Conservation (phyloP, 2,113 vertebrate species). For the Prietella phreatophila region DNA sequence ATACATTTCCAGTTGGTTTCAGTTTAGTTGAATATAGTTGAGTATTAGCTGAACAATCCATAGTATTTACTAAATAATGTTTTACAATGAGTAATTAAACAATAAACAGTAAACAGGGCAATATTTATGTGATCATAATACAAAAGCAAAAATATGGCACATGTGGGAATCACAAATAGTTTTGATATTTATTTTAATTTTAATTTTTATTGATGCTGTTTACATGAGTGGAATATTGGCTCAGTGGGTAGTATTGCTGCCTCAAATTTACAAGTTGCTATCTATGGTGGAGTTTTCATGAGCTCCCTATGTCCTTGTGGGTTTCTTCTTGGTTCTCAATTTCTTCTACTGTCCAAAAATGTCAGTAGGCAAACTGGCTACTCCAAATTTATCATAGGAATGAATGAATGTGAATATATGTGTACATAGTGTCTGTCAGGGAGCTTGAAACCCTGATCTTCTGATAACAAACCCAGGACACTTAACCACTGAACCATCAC, state of each 20-base stretch:
- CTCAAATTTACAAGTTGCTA: background rate
- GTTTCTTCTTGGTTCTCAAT: background rate
- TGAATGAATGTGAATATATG: too few relatives aligned
- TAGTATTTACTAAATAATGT: background rate
- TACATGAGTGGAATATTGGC: background rate
- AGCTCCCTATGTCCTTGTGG: background rate
- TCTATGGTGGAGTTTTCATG: background rate
- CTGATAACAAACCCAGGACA: background rate
- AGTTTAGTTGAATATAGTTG: background rate
- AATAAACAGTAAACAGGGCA: background rate
- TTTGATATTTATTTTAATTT: background rate
- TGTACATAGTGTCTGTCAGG: too few relatives aligned
- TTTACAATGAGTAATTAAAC: background rate
- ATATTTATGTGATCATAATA: background rate
- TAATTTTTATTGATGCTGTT: background rate
- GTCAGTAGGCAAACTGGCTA: background rate
- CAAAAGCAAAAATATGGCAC: background rate
- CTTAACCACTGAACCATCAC: background rate
- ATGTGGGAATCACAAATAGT: background rate
- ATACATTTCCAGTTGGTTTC: background rate
- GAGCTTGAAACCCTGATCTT: background rate
- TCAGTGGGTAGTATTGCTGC: background rate
- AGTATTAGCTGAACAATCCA: background rate
- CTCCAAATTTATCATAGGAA: background rate
- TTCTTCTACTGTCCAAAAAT: background rate